Evolutionary conservation across 2,113 vertebrate species (phyloP).

Genomic region (Malurus alboscapulatus): DNA sequence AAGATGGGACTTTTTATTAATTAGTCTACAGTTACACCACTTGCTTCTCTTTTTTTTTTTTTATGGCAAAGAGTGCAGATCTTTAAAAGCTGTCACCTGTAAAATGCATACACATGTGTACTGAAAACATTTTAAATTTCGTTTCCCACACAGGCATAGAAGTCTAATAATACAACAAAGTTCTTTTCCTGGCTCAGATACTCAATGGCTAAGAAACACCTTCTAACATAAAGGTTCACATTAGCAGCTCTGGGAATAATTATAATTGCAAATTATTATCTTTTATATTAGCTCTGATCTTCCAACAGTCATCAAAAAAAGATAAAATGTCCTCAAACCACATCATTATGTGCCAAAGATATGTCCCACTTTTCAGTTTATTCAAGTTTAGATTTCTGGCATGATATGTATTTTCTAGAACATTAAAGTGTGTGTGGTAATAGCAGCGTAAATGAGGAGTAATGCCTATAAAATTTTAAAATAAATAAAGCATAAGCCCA

Average conservation of each 20-base stretch:
- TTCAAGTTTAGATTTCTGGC: not conserved
- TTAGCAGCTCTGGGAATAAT: not conserved
- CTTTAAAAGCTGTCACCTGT: not conserved
- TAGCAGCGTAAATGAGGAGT: not conserved
- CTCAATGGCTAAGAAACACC: not conserved
- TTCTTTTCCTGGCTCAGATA: not conserved
- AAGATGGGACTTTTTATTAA: not conserved
- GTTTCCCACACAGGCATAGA: not conserved
- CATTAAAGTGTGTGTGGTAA: not conserved
- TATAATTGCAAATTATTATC: not conserved
- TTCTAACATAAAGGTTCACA: not conserved
- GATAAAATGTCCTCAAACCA: not conserved
- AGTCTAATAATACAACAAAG: not conserved
- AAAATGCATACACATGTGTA: fast-evolving
- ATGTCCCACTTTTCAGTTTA: not conserved
- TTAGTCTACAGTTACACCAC: not conserved
- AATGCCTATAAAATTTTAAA: not conserved
- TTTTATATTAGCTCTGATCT: not conserved
- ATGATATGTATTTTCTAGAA: not conserved
- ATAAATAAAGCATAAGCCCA: not conserved
- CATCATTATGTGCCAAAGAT: not conserved
- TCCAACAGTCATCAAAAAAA: not conserved
- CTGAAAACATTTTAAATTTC: not conserved
- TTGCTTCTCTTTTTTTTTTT: not conserved
- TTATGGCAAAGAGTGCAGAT: not conserved